Percentiles rank a stretch among this genome's conserved stretches.
Conservation (phyloP, 2,113 vertebrate genomes). For the Pluvialis apricaria region DNA sequence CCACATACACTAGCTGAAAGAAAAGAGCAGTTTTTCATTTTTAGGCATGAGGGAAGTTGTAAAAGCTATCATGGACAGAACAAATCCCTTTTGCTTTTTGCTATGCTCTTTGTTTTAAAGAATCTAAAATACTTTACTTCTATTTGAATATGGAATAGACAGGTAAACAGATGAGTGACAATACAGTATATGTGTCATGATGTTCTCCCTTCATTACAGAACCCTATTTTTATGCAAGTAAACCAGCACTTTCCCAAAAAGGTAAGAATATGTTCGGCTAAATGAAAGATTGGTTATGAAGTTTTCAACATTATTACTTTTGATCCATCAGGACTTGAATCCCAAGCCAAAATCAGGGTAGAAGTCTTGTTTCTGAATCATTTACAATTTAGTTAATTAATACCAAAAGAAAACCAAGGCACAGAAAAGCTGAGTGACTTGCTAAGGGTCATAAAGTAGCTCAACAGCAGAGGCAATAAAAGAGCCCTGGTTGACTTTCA, state of each 20-base stretch:
- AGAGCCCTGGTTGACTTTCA: constrained; percentile 8
- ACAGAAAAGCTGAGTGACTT: background rate
- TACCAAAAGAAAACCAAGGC: constrained; percentile 30
- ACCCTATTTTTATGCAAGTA: background rate
- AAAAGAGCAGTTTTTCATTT: background rate
- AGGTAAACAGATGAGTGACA: background rate
- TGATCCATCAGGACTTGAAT: background rate
- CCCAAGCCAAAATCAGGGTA: background rate
- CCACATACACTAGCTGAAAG: background rate
- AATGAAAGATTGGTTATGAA: background rate
- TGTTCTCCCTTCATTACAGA: background rate
- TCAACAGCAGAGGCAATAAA: constrained; percentile 11
- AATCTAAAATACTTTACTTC: background rate
- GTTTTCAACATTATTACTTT: background rate
- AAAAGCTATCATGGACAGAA: background rate
- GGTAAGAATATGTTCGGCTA: background rate
- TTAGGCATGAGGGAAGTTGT: background rate
- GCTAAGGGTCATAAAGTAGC: constrained; percentile 26
- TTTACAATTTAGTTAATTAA: constrained; percentile 52
- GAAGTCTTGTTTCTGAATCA: background rate
- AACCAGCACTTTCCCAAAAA: background rate
- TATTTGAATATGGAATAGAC: background rate
- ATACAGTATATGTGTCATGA: background rate
- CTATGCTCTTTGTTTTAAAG: background rate
- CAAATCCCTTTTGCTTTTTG: background rate